A percentile compares a stretch with the other conserved stretches of the same genome.
phyloP scores from a whole-genome alignment of 1,140 invertebrate species.

The Reticulitermes speratus region DNA sequence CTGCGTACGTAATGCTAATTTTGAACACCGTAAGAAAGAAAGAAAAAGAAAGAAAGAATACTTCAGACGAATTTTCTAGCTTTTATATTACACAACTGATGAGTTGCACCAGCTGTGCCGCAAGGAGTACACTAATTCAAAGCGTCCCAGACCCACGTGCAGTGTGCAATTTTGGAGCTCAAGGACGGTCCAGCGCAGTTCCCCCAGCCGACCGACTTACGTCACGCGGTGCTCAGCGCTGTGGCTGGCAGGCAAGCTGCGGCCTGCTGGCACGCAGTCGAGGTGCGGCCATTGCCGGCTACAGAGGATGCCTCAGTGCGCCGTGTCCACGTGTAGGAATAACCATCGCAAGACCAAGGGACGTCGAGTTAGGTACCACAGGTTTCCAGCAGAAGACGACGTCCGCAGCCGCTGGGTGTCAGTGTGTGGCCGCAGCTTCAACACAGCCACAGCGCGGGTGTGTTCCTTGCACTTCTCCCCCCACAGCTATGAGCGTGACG shows the following conservation, averaged over 20 bases:
- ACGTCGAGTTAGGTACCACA: constrained; percentile 56
- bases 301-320: constrained; percentile 56
- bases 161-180: too few relatives aligned
- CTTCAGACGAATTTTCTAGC: too few relatives aligned
- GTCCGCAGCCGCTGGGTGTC: constrained; percentile 53
- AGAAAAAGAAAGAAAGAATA: too few relatives aligned
- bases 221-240: constrained; percentile 33
- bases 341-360: constrained; percentile 58
- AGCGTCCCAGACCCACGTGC: too few relatives aligned
- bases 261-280: constrained; percentile 21
- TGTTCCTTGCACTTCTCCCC: constrained; percentile 58
- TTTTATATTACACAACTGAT: too few relatives aligned
- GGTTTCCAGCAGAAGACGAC: constrained; percentile 56
- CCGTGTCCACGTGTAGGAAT: constrained; percentile 57
- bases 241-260: not conserved
- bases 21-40: too few relatives aligned
- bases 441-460: constrained; percentile 57
- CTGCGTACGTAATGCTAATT: too few relatives aligned
- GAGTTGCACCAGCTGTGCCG: too few relatives aligned
- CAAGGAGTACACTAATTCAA: too few relatives aligned
- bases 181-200: not conserved
- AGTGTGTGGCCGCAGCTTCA: constrained; percentile 51
- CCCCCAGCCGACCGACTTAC: constrained; percentile 17
- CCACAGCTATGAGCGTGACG: constrained; percentile 57
- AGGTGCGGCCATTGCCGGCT: constrained; percentile 18